Evolutionary conservation across 2,888 invertebrate species (phyloP).

Genomic region (Cataglyphis albicans): DNA sequence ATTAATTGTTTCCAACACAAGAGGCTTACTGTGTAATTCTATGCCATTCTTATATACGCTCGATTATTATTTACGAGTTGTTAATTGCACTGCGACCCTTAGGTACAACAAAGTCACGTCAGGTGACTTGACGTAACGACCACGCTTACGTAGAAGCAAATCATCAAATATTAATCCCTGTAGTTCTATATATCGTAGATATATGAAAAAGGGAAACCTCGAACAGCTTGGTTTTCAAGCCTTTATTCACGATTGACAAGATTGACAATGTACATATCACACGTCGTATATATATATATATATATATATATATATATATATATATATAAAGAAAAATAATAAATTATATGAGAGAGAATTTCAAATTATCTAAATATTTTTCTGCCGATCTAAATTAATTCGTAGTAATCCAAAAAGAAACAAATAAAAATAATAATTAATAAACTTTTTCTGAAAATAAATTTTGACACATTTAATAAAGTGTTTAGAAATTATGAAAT

Average conservation of each 20-base stretch:
- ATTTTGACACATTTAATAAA: too few relatives aligned
- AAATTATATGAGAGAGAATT: conserved; percentile 4
- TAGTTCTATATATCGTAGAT: not conserved
- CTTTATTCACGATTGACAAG: not conserved
- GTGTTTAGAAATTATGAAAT: too few relatives aligned
- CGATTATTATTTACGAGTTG: conserved; percentile 69
- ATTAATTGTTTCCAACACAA: not conserved
- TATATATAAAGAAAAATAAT: not conserved
- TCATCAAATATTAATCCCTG: conserved; percentile 66
- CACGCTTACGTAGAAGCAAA: conserved; percentile 52
- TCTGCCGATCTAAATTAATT: not conserved
- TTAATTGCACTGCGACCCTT: conserved; percentile 70
- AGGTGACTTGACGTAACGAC: conserved; percentile 57
- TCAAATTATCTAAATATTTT: not conserved
- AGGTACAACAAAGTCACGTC: conserved; percentile 68
- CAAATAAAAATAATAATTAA: not conserved
- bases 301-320: too few relatives aligned
- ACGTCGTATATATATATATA: too few relatives aligned
- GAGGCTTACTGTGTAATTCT: not conserved
- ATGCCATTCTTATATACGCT: conserved; percentile 26
- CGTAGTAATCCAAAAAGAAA: not conserved
- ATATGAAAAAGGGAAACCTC: conserved; percentile 24
- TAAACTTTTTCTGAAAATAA: not conserved
- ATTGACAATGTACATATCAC: conserved; percentile 1
- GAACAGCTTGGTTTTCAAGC: not conserved